These are phyloP conservation scores for Archilochus colubris DNA, from an alignment of 2,113 vertebrate genomes.

Conservation along the genomic window DNA sequence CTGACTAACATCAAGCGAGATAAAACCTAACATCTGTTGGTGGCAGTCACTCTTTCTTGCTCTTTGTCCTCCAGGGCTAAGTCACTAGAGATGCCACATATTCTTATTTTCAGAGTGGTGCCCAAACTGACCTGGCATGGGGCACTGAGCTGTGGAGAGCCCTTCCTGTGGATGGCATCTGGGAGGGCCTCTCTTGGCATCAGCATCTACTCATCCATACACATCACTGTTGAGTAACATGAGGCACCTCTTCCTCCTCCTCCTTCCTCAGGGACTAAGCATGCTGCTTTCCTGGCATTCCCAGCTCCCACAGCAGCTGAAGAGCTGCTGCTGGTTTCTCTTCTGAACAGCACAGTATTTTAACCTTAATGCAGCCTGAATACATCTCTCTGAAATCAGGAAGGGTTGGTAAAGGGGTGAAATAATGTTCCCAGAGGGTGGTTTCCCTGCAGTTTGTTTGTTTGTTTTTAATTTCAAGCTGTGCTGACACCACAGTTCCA, in stretches of 20 bases:
- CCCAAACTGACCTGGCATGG: rapidly evolving
- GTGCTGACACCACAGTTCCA: background rate
- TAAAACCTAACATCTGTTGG: background rate
- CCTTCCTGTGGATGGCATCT: background rate
- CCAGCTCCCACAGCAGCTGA: background rate
- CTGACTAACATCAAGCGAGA: background rate
- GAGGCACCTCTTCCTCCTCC: background rate
- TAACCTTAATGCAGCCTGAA: background rate
- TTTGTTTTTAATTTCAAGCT: background rate
- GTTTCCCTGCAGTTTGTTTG: background rate
- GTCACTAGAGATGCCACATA: background rate
- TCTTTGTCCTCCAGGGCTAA: background rate
- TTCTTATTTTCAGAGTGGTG: background rate
- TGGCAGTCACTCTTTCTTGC: background rate
- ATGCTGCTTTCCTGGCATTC: background rate
- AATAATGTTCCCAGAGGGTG: background rate
- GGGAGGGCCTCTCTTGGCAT: background rate
- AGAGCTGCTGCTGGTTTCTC: background rate
- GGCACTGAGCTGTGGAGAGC: rapidly evolving
- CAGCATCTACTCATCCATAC: background rate
- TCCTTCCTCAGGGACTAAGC: background rate
- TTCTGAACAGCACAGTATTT: background rate
- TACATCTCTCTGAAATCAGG: background rate
- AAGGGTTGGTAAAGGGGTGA: background rate
- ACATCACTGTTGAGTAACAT: background rate